phyloP scores from a whole-genome alignment of 2,888 invertebrate species.

The Phasia obesa region DNA sequence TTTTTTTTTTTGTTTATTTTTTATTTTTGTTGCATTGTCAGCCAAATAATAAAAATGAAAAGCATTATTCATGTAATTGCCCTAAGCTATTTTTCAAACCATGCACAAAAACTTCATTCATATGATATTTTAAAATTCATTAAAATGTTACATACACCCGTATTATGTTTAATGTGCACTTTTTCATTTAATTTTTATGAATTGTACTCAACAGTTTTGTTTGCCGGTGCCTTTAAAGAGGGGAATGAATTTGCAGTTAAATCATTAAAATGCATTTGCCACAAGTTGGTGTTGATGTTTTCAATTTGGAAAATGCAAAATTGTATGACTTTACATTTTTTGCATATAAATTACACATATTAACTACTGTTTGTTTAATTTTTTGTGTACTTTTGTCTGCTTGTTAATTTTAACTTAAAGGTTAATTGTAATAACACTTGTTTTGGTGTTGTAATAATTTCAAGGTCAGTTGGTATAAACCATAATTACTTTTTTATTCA shows the following conservation, averaged over 20 bases:
- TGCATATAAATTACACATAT: constrained; percentile 57
- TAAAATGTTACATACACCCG: constrained; percentile 45
- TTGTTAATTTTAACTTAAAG: constrained; percentile 27
- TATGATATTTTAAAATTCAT: constrained; percentile 31
- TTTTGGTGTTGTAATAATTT: background rate
- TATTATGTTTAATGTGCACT: constrained; percentile 9
- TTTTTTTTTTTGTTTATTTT: too few species aligned
- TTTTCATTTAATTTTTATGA: background rate
- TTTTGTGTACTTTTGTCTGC: background rate
- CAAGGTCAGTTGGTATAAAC: background rate
- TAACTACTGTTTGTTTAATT: constrained; percentile 14
- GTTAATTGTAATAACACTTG: constrained; percentile 28
- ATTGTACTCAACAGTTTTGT: constrained; percentile 5
- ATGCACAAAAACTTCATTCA: background rate
- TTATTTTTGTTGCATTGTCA: constrained; percentile 17
- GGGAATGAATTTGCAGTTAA: constrained; percentile 41
- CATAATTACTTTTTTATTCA: background rate
- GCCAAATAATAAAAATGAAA: background rate
- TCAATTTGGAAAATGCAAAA: background rate
- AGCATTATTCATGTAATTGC: background rate
- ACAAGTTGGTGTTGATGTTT: constrained; percentile 17
- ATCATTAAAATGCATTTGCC: constrained; percentile 34
- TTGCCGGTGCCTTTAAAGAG: background rate
- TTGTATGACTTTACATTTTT: constrained; percentile 58
- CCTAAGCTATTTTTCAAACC: background rate